Percentiles rank a stretch among this genome's conserved stretches.
phyloP scores from a whole-genome alignment of 2,888 invertebrate species.

The Stenotaenia linearis region DNA sequence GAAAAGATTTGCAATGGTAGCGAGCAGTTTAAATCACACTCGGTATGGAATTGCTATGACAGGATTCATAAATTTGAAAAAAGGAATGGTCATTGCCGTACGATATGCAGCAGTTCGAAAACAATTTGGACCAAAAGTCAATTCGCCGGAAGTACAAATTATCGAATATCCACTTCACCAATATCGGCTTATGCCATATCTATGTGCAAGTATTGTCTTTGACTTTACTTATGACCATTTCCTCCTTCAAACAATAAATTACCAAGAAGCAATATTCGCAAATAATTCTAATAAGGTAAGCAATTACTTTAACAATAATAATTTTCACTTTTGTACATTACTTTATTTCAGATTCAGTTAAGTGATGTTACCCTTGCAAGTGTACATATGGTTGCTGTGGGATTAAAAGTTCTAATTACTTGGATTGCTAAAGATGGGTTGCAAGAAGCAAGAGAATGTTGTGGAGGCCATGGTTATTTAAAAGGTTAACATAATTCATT shows the following conservation, averaged over 20 bases:
- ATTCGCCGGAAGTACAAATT: constrained; percentile 67
- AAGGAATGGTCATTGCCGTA: constrained; percentile 72
- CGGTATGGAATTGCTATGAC: constrained; percentile 66
- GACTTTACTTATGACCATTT: background rate
- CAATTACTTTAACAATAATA: too few relatives aligned
- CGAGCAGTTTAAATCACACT: constrained; percentile 81
- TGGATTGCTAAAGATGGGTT: background rate
- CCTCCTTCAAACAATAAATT: background rate
- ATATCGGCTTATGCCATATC: background rate
- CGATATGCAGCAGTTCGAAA: constrained; percentile 78
- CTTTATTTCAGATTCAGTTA: too few relatives aligned
- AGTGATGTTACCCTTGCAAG: background rate
- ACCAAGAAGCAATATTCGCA: background rate
- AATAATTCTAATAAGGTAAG: background rate
- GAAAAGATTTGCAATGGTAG: constrained; percentile 68
- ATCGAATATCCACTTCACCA: constrained; percentile 65
- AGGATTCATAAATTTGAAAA: constrained; percentile 56
- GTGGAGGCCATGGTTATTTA: background rate
- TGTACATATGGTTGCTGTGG: background rate
- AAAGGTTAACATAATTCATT: background rate
- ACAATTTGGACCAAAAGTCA: constrained; percentile 72
- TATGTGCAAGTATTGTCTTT: background rate
- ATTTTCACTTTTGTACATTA: too few relatives aligned
- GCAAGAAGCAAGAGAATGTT: background rate
- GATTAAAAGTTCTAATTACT: background rate